Conservation (phyloP, 2,888 invertebrate species). For the Tenodera sinensis region DNA sequence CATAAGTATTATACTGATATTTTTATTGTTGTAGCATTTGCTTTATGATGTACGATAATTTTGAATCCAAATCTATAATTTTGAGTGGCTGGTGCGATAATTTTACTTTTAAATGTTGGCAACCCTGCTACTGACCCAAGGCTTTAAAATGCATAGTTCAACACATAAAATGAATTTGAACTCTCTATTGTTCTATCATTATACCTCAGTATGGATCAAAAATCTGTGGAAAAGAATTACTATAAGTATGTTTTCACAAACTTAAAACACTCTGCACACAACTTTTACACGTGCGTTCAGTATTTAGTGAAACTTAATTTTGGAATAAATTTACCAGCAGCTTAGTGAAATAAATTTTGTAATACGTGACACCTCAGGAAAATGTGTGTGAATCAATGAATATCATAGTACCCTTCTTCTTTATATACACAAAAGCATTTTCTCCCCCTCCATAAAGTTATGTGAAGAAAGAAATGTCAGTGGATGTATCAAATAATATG, state of each 20-base stretch:
- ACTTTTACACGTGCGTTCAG: neutral
- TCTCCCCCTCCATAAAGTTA: neutral
- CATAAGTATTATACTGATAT: too few species aligned
- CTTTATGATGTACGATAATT: too few species aligned
- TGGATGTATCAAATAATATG: neutral
- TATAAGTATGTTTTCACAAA: neutral
- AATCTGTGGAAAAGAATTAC: neutral
- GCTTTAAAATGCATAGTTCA: neutral
- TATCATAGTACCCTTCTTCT: neutral
- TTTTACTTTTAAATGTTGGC: too few species aligned
- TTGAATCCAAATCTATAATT: too few species aligned
- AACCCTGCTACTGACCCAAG: too few species aligned
- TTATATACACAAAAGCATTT: neutral
- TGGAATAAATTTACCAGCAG: neutral
- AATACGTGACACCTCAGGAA: neutral
- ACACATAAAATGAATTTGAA: neutral
- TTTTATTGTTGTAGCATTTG: too few species aligned
- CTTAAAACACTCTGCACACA: neutral
- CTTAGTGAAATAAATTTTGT: neutral
- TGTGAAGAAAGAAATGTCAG: neutral
- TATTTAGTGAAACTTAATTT: neutral
- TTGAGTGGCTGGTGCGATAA: too few species aligned
- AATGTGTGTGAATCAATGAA: neutral
- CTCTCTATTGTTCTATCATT: neutral
- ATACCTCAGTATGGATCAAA: neutral